A percentile compares a stretch with the other conserved stretches of the same genome.
These are phyloP conservation scores for Spermophilus dauricus DNA, from an alignment of 2,113 vertebrate species.

Conservation along the genomic window DNA sequence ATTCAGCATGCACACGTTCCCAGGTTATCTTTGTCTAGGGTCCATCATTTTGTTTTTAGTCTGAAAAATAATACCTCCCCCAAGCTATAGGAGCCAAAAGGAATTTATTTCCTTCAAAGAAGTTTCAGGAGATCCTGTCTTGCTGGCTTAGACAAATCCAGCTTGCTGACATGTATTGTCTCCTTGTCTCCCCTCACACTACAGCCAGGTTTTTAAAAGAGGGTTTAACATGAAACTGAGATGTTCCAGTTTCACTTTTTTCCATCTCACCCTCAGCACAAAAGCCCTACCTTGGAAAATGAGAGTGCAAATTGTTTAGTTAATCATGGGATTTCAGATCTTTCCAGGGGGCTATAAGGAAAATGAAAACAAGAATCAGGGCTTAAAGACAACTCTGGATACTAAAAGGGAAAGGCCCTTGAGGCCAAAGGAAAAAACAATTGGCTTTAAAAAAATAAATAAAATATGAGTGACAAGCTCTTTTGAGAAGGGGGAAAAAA, in stretches of 20 bases:
- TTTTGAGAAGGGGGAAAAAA: neutral
- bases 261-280: constrained; percentile 3
- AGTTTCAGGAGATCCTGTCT: constrained; percentile 41
- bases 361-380: constrained; percentile 32
- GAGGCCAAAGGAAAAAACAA: neutral
- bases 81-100: constrained; percentile 47
- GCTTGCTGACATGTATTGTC: constrained; percentile 51
- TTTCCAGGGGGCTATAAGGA: constrained; percentile 35
- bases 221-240: constrained; percentile 53
- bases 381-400: constrained; percentile 10
- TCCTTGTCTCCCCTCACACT: constrained; percentile 29
- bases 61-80: constrained; percentile 61
- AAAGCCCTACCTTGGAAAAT: constrained; percentile 53
- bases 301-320: constrained; percentile 19
- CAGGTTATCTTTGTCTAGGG: constrained; percentile 22
- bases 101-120: constrained; percentile 63
- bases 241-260: constrained; percentile 49
- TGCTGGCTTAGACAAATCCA: constrained; percentile 61
- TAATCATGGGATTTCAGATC: constrained; percentile 50
- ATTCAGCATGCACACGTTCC: neutral
- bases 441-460: constrained; percentile 7
- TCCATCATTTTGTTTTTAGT: constrained; percentile 59
- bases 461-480: constrained; percentile 39
- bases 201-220: neutral
- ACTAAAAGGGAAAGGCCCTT: neutral